Conservation (phyloP, 2,113 vertebrate species). For the Motacilla alba region DNA sequence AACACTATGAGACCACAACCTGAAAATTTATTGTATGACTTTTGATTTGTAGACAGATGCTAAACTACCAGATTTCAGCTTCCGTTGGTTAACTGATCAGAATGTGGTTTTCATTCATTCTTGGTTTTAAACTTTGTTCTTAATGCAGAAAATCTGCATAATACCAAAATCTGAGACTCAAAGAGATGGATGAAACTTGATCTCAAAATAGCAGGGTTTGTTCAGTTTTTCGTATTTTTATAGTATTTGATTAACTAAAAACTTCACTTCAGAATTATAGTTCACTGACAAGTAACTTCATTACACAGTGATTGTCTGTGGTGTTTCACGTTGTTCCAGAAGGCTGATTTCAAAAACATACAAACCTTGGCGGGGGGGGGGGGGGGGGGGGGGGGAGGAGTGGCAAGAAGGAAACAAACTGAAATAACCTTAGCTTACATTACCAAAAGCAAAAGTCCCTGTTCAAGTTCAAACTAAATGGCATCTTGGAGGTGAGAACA, state of each 20-base stretch:
- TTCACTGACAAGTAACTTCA: neutral
- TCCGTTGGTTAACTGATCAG: neutral
- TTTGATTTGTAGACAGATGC: neutral
- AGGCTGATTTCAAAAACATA: neutral
- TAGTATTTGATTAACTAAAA: neutral
- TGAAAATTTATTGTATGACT: neutral
- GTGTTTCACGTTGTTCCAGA: neutral
- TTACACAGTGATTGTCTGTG: neutral
- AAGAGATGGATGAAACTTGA: neutral
- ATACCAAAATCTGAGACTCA: neutral
- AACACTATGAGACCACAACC: neutral
- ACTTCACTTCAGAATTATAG: neutral
- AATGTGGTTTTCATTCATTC: neutral
- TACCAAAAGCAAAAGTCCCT: neutral
- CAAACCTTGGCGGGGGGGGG: neutral
- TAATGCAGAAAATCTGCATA: neutral
- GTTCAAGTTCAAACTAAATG: neutral
- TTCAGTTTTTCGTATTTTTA: neutral
- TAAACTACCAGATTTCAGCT: neutral
- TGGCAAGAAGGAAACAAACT: neutral
- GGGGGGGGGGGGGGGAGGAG: accelerated
- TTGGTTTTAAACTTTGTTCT: neutral
- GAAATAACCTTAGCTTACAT: neutral
- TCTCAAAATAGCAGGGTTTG: neutral
- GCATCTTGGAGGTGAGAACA: neutral